A percentile compares a stretch with the other conserved stretches of the same genome.
Conservation (phyloP, 2,797 vertebrate species). For the Coregonus sp. region DNA sequence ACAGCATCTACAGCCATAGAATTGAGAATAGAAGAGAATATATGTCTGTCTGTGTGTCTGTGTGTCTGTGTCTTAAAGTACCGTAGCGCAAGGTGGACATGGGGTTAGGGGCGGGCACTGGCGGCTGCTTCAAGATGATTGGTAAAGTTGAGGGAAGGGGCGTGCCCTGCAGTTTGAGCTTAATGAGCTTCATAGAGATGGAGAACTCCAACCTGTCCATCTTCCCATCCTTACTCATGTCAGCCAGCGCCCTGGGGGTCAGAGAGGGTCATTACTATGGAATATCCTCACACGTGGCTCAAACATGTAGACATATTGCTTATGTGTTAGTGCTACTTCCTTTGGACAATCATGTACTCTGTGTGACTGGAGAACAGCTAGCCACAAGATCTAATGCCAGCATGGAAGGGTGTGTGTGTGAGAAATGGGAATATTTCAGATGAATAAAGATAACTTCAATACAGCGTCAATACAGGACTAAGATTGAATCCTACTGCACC, state of each 20-base stretch:
- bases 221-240: slow-evolving; percentile 95
- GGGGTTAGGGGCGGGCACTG: slow-evolving; percentile 64
- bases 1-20: slow-evolving; percentile 5
- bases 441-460: no score
- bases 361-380: no score
- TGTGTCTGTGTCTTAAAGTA: slow-evolving; percentile 52
- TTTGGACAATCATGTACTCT: no score
- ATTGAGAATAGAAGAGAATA: background rate
- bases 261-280: no score
- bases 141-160: slow-evolving; percentile 88
- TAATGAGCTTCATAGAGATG: slow-evolving; percentile 99
- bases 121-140: slow-evolving; percentile 89
- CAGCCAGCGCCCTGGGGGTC: slow-evolving; percentile 79
- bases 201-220: slow-evolving; percentile 98
- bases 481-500: no score
- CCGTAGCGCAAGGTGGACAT: slow-evolving; percentile 84
- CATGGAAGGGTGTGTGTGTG: no score
- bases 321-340: no score
- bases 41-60: background rate
- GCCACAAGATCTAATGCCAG: no score
- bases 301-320: no score
- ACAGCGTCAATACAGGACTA: no score
- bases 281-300: no score
- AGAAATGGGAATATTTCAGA: no score
- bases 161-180: slow-evolving; percentile 95